Conservation (phyloP, 2,113 vertebrate genomes). For the Notarius lentiginosus region DNA sequence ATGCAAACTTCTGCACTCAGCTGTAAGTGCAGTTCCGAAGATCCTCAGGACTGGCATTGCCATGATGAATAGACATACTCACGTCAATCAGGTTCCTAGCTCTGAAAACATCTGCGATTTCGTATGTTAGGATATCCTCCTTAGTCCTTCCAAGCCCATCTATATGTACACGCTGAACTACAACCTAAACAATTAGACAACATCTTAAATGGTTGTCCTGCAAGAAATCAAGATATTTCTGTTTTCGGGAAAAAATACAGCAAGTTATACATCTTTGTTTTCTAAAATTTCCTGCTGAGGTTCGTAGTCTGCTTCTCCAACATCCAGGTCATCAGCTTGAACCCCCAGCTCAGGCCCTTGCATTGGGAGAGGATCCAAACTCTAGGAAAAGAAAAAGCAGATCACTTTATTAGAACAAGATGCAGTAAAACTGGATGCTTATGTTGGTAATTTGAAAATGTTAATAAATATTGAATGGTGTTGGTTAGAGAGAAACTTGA, state of each 20-base stretch:
- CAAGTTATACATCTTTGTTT: constrained; percentile 87
- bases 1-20: neutral
- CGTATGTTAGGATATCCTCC: constrained; percentile 88
- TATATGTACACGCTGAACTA: constrained; percentile 91
- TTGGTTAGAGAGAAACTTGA: neutral
- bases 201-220: neutral
- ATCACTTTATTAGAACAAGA: neutral
- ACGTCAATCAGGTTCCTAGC: constrained; percentile 94
- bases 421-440: neutral
- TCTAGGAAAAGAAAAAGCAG: constrained; percentile 68
- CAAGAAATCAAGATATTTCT: neutral
- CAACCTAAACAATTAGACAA: constrained; percentile 73
- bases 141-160: constrained; percentile 93
- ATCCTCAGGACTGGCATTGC: neutral
- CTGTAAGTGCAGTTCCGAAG: too few relatives aligned
- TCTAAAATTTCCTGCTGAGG: constrained; percentile 91
- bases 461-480: neutral
- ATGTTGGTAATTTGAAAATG: neutral
- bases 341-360: constrained; percentile 85
- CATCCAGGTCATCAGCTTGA: constrained; percentile 84
- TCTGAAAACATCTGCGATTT: constrained; percentile 88
- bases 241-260: neutral
- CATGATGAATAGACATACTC: constrained; percentile 51
- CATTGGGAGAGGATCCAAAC: constrained; percentile 90
- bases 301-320: constrained; percentile 84